phyloP scores from a whole-genome alignment of 2,888 invertebrate genomes.

The Rhogogaster chlorosoma region DNA sequence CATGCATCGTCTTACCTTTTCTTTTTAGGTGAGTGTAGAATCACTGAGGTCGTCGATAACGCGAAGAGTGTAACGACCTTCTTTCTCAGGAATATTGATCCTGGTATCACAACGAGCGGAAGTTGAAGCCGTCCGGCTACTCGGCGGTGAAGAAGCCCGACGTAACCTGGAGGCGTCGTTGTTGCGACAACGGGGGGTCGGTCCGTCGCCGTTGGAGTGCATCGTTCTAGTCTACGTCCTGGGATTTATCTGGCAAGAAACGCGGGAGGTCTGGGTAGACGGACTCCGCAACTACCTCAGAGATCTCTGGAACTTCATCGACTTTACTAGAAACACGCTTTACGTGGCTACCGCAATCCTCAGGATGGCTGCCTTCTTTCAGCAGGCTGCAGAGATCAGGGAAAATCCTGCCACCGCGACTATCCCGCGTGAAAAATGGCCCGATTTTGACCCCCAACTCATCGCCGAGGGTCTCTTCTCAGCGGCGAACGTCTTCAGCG shows the following conservation, averaged over 20 bases:
- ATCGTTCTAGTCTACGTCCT: slow-evolving; percentile 91
- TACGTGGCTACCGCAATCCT: slow-evolving; percentile 88
- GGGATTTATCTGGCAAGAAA: slow-evolving; percentile 95
- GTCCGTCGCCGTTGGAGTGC: slow-evolving; percentile 91
- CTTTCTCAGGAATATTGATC: slow-evolving; percentile 89
- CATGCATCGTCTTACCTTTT: slow-evolving; percentile 96
- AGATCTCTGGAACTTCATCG: slow-evolving; percentile 98
- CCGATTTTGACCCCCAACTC: slow-evolving; percentile 95
- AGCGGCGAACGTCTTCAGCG: slow-evolving; percentile 96
- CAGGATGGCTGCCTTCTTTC: slow-evolving; percentile 86
- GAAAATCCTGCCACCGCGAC: slow-evolving; percentile 85
- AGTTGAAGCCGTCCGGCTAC: slow-evolving; percentile 85
- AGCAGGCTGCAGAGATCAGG: slow-evolving; percentile 86
- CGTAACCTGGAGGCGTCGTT: slow-evolving; percentile 82
- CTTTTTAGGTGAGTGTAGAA: slow-evolving; percentile 89
- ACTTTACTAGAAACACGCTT: slow-evolving; percentile 93
- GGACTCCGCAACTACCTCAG: slow-evolving; percentile 93
- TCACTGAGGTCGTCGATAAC: not conserved
- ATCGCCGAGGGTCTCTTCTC: slow-evolving; percentile 96
- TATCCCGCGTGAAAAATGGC: slow-evolving; percentile 92
- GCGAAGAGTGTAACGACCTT: not conserved
- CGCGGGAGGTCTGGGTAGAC: slow-evolving; percentile 92
- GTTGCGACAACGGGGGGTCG: slow-evolving; percentile 89
- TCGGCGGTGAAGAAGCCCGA: slow-evolving; percentile 86
- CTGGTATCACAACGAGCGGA: slow-evolving; percentile 95